Evolutionary conservation across 2,797 vertebrate genomes (phyloP), one percentile per base, ranked within the genome.

Genomic region (Pseudochirops cupreus): DNA sequence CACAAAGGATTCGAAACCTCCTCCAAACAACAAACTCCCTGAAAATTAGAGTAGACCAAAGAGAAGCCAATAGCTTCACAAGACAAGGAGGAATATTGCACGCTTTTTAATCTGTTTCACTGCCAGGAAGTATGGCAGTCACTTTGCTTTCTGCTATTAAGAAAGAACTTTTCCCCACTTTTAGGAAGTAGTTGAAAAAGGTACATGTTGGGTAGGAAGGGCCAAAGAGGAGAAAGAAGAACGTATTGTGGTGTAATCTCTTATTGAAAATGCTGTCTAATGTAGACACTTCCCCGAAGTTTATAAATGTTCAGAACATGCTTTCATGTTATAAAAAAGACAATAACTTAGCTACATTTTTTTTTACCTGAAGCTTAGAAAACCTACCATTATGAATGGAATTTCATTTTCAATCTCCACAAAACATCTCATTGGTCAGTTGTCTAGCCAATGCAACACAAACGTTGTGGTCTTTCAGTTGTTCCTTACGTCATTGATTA

Each of bases 91-190:
- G 46, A 82, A 82, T 82, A 82, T 21, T 46, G 46, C 46, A 46
- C 46, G 46, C 46, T 98, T 98, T 98, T 98, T 98, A 98, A 98
- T 98, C 98, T 98, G 98, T 96, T 0, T 98, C 98, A 98, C 98
- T 98, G 98, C 96, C 98, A 97, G 98, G 98, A 99, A 99, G 98
- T 99, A 98, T 97, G 98, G 98, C 98, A 98, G 98, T 98, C 98
- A 94, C 98, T 99, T 99, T 99, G 98, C 98, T 99, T 99, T 99
- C 98, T 98, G 95, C 98, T 98, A 98, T 98, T 99, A 98, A 99
- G 98, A 99, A 99, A 98, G 98, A 98, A 98, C 98, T 98, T 98
- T 95, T 6, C 96, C 57, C 95, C 94, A 98, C 92, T 98, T 98
- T 98, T 99, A 98, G 99, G 98, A 98, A 99, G 98, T 98, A 98